phyloP scores from a whole-genome alignment of 2,888 invertebrate species.

The Drosophila pseudotakahashii region DNA sequence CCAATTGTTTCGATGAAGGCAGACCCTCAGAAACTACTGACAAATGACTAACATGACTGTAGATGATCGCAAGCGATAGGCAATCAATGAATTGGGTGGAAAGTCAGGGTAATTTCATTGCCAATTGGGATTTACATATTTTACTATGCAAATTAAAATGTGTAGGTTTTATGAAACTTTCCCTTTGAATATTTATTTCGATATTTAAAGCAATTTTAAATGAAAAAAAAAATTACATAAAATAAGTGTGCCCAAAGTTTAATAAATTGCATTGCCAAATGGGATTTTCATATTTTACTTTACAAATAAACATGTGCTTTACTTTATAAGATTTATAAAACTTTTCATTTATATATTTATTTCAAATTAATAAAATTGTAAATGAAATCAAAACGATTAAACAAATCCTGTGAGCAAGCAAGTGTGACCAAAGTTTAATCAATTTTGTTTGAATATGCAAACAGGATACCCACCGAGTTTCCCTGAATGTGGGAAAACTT shows the following conservation, averaged over 20 bases:
- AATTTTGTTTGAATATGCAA: slow-evolving; percentile 13
- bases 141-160: background rate
- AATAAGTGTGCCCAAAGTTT: no score
- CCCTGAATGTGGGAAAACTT: slow-evolving; percentile 16
- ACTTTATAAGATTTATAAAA: no score
- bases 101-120: background rate
- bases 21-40: slow-evolving; percentile 17
- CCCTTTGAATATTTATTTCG: no score
- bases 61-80: slow-evolving; percentile 15
- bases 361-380: background rate
- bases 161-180: no score
- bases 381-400: background rate
- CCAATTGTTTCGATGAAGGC: slow-evolving; percentile 10
- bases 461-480: slow-evolving; percentile 23
- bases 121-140: background rate
- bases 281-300: background rate
- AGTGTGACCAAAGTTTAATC: background rate
- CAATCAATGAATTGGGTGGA: slow-evolving; percentile 10
- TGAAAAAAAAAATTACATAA: no score
- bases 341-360: no score
- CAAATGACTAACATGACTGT: slow-evolving; percentile 26
- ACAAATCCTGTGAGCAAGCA: background rate
- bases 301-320: background rate
- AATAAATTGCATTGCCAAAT: background rate
- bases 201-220: no score